Conservation (phyloP, 2,888 invertebrate genomes). For the Phlogophora meticulosa region DNA sequence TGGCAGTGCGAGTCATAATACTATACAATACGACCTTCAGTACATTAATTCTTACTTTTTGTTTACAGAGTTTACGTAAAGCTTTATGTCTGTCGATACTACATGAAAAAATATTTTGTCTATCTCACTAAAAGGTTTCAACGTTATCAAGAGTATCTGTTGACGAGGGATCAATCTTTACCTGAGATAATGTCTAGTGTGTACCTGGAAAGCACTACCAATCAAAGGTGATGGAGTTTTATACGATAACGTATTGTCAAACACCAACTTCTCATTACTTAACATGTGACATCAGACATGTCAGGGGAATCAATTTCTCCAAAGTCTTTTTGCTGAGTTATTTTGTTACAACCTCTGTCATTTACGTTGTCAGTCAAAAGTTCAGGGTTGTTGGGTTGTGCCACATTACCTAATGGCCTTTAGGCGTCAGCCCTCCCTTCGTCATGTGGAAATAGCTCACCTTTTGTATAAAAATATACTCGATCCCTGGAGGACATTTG, state of each 20-base stretch:
- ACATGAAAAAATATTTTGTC: slow-evolving; percentile 27
- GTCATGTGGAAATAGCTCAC: slow-evolving; percentile 79
- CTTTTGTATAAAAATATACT: slow-evolving; percentile 68
- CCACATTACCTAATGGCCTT: slow-evolving; percentile 76
- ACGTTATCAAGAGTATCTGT: slow-evolving; percentile 57
- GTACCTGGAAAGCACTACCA: slow-evolving; percentile 47
- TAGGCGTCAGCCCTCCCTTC: slow-evolving; percentile 76
- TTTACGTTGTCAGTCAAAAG: slow-evolving; percentile 82
- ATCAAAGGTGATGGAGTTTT: slow-evolving; percentile 11
- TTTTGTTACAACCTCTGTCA: slow-evolving; percentile 71
- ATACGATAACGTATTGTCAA: slow-evolving; percentile 24
- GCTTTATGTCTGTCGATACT: slow-evolving; percentile 13
- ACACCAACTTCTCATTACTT: slow-evolving; percentile 28
- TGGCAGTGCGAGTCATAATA: slow-evolving; percentile 42
- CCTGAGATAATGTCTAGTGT: slow-evolving; percentile 52
- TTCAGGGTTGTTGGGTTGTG: slow-evolving; percentile 73
- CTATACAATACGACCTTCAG: slow-evolving; percentile 29
- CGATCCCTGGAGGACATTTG: slow-evolving; percentile 30
- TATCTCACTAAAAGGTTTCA: slow-evolving; percentile 60
- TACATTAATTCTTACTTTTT: slow-evolving; percentile 10
- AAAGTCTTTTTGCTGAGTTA: slow-evolving; percentile 51
- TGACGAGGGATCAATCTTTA: slow-evolving; percentile 55
- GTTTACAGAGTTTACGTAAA: slow-evolving; percentile 9
- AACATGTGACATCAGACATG: slow-evolving; percentile 23
- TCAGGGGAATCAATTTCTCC: slow-evolving; percentile 37